These are phyloP conservation scores for Aplidium turbinatum DNA, from an alignment of 23 tunicate genomes.

Conservation along the genomic window DNA sequence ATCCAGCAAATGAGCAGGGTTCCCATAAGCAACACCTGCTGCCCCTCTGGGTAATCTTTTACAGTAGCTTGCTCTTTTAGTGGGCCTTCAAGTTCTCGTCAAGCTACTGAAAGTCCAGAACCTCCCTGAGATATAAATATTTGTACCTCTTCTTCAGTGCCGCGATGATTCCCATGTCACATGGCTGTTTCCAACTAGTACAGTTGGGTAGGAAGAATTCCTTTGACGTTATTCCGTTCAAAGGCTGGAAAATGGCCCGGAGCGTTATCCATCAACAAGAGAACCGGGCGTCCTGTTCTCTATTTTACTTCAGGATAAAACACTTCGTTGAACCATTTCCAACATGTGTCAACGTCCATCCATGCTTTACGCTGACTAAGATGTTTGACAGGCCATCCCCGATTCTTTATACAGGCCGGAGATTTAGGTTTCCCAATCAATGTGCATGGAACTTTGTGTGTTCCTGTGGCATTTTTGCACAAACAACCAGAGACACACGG, in stretches of 20 bases:
- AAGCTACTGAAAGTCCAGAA: slow-evolving; percentile 33
- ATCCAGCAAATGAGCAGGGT: slow-evolving; percentile 47
- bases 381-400: slow-evolving; percentile 41
- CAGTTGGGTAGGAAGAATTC: too few species aligned
- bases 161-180: too few species aligned
- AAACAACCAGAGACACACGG: slow-evolving; percentile 33
- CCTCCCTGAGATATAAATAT: slow-evolving; percentile 18
- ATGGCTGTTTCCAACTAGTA: too few species aligned
- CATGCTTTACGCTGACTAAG: slow-evolving; percentile 46
- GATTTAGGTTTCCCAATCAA: slow-evolving; percentile 48
- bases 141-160: slow-evolving; percentile 5
- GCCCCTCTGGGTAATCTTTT: slow-evolving; percentile 27
- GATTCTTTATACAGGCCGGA: slow-evolving; percentile 40
- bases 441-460: slow-evolving; percentile 46
- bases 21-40: slow-evolving; percentile 35
- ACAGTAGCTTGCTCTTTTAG: too few species aligned
- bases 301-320: not conserved
- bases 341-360: slow-evolving; percentile 50
- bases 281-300: not conserved
- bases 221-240: too few species aligned
- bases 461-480: slow-evolving; percentile 58
- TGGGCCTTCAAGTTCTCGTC: slow-evolving; percentile 10
- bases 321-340: slow-evolving; percentile 31
- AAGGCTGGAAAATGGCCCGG: too few species aligned
- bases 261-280: too few species aligned